phyloP scores from a whole-genome alignment of 2,113 vertebrate genomes.

The Cephalopholis sonnerati region DNA sequence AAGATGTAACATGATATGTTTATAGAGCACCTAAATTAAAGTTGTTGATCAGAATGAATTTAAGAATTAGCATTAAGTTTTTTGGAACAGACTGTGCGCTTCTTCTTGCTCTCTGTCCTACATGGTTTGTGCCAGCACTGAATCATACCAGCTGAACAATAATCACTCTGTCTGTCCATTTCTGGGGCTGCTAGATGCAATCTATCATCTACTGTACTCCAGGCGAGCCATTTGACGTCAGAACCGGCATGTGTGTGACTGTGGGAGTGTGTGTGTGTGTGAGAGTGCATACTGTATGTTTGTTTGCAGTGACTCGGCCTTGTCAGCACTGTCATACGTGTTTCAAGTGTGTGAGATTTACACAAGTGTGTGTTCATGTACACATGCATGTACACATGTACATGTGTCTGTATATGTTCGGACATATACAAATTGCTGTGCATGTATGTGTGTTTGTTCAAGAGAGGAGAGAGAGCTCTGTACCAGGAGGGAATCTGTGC shows the following conservation, averaged over 20 bases:
- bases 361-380: neutral
- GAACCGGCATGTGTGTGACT: constrained; percentile 6
- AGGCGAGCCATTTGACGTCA: constrained; percentile 58
- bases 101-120: neutral
- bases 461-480: constrained; percentile 1
- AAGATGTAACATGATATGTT: neutral
- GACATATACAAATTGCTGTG: neutral
- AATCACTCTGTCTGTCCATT: constrained; percentile 61
- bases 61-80: neutral
- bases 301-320: too few species aligned
- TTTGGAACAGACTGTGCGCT: neutral
- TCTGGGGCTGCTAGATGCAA: constrained; percentile 51
- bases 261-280: neutral
- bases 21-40: neutral
- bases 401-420: constrained; percentile 5
- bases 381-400: neutral
- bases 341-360: neutral
- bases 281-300: neutral
- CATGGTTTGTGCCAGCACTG: constrained; percentile 7
- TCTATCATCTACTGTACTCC: constrained; percentile 68
- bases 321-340: neutral
- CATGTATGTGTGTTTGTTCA: constrained; percentile 18
- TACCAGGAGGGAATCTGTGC: constrained; percentile 50
- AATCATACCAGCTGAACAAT: constrained; percentile 63
- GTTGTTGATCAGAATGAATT: neutral